Evolutionary conservation across 2,113 vertebrate species (phyloP).

Genomic region (Sardina pilchardus): DNA sequence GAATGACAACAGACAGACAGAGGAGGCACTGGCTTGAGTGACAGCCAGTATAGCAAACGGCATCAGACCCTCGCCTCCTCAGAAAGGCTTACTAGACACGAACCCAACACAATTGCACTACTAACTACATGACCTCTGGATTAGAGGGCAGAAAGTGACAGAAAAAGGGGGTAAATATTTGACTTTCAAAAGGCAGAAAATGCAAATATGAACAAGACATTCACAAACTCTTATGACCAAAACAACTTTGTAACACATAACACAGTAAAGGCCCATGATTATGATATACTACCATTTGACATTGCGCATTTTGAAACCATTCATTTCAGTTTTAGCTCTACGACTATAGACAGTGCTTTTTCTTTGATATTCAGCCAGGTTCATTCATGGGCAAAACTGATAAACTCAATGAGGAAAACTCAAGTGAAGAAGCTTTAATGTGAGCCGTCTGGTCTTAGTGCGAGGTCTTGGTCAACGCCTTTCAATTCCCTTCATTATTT

Average conservation of each 20-base stretch:
- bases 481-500: background rate
- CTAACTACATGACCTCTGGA: conserved; percentile 19
- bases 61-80: conserved; percentile 2
- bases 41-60: background rate
- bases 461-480: background rate
- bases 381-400: background rate
- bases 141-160: conserved; percentile 30
- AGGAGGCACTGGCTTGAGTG: background rate
- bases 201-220: background rate
- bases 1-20: background rate
- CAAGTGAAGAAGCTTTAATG: background rate
- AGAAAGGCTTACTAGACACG: conserved; percentile 33
- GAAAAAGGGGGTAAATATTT: conserved; percentile 21
- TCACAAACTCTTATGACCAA: background rate
- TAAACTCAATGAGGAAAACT: background rate
- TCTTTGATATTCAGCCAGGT: background rate
- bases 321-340: background rate
- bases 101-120: conserved; percentile 23
- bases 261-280: background rate
- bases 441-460: background rate
- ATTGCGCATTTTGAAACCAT: background rate
- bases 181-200: background rate
- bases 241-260: background rate
- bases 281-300: background rate
- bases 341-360: background rate